phyloP scores from a whole-genome alignment of 2,888 invertebrate species.

The Tenthredo mesomela region DNA sequence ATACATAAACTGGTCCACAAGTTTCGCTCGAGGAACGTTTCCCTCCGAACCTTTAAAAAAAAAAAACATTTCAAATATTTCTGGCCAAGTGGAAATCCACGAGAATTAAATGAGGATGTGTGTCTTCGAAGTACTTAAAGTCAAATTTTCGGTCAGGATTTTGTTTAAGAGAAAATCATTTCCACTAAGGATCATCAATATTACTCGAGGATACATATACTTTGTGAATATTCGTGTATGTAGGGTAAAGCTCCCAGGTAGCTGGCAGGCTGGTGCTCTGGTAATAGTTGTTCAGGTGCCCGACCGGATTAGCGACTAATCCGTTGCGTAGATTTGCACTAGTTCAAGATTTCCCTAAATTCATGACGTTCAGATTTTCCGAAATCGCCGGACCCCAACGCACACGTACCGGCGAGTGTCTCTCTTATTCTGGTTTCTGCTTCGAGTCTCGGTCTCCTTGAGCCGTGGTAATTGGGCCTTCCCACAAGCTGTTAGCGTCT shows the following conservation, averaged over 20 bases:
- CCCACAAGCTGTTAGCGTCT: conserved; percentile 44
- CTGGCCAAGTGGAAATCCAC: not conserved
- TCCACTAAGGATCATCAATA: not conserved
- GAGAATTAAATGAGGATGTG: not conserved
- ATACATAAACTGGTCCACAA: not conserved
- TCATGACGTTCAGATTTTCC: conserved; percentile 12
- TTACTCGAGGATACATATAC: not conserved
- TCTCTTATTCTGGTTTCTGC: not conserved
- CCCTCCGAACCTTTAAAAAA: not conserved
- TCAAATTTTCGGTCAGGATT: not conserved
- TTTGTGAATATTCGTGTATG: not conserved
- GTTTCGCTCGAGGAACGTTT: not conserved
- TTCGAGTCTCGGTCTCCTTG: conserved; percentile 40
- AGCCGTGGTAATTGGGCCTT: conserved; percentile 61
- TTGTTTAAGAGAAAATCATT: not conserved
- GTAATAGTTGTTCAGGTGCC: conserved; percentile 42
- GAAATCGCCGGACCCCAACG: conserved; percentile 1
- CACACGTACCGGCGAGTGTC: not conserved
- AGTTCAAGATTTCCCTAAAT: conserved; percentile 14
- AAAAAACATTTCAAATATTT: not conserved
- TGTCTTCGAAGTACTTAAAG: not conserved
- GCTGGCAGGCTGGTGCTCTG: conserved; percentile 10
- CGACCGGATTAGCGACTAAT: conserved; percentile 37
- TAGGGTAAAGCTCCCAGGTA: conserved; percentile 9
- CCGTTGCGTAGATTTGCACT: conserved; percentile 43